A percentile compares a stretch with the other conserved stretches of the same genome.
Evolutionary conservation across 2,113 vertebrate genomes (phyloP).

Genomic region (Microcebus lehilahytsara): DNA sequence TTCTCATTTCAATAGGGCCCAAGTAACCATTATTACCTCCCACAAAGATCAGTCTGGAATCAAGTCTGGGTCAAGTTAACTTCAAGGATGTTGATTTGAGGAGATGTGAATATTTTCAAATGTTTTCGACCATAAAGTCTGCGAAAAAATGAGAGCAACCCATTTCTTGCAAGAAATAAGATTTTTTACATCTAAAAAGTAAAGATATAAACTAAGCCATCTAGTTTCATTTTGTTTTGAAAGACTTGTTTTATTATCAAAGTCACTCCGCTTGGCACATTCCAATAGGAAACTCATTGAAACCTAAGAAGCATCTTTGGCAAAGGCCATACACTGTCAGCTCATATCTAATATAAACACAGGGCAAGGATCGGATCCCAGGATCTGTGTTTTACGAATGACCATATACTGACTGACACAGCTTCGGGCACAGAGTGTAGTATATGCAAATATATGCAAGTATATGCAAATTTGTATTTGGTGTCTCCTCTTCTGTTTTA

Average conservation of each 20-base stretch:
- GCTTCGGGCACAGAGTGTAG: rapidly evolving
- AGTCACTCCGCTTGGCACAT: background rate
- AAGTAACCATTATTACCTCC: background rate
- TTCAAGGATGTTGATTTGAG: background rate
- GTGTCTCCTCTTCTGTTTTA: background rate
- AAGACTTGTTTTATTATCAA: background rate
- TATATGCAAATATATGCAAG: too few relatives aligned
- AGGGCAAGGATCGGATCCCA: background rate
- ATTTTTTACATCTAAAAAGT: background rate
- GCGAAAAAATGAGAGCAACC: background rate
- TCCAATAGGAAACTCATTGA: conserved; percentile 5
- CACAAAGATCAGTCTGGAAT: background rate
- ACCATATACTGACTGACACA: rapidly evolving
- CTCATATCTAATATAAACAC: background rate
- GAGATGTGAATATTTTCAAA: background rate
- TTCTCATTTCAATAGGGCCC: background rate
- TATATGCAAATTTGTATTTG: too few relatives aligned
- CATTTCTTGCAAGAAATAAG: background rate
- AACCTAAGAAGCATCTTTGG: background rate
- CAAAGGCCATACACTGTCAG: background rate
- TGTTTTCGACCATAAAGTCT: background rate
- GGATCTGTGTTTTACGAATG: background rate
- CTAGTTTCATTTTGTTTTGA: background rate
- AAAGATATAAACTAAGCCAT: background rate
- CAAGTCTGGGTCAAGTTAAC: background rate